phyloP scores from a whole-genome alignment of 2,888 invertebrate genomes.

The Brachyopa scutellaris region DNA sequence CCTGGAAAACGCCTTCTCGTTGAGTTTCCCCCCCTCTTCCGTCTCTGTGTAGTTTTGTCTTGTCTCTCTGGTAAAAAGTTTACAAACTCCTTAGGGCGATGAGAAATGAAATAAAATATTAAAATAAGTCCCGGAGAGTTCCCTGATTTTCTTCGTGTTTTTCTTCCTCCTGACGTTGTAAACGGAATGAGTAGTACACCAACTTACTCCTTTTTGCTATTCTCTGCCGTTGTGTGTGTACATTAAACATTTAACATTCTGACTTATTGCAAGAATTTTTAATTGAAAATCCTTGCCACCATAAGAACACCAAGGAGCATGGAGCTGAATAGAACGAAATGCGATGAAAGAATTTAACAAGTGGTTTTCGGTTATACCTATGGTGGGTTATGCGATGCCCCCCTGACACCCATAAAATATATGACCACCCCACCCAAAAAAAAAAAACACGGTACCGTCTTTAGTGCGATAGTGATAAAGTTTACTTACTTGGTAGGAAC shows the following conservation, averaged over 20 bases:
- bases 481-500: conserved; percentile 61
- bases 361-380: conserved; percentile 58
- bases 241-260: conserved; percentile 70
- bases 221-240: conserved; percentile 27
- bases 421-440: too few relatives aligned
- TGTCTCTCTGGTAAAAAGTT: conserved; percentile 21
- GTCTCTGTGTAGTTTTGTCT: not conserved
- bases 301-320: conserved; percentile 17
- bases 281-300: conserved; percentile 67
- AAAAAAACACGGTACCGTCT: conserved; percentile 28
- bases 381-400: not conserved
- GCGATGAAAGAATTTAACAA: conserved; percentile 67
- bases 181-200: too few relatives aligned
- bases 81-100: conserved; percentile 21
- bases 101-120: conserved; percentile 46
- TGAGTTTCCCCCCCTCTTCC: not conserved
- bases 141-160: conserved; percentile 24
- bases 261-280: conserved; percentile 72
- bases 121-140: conserved; percentile 34
- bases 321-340: conserved; percentile 16
- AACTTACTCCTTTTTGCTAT: conserved; percentile 39
- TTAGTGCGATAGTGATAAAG: conserved; percentile 58
- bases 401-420: too few relatives aligned
- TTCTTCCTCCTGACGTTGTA: not conserved
- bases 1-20: conserved; percentile 5